Evolutionary conservation across 2,888 invertebrate species (phyloP).

Genomic region (Ectemnius continuus): DNA sequence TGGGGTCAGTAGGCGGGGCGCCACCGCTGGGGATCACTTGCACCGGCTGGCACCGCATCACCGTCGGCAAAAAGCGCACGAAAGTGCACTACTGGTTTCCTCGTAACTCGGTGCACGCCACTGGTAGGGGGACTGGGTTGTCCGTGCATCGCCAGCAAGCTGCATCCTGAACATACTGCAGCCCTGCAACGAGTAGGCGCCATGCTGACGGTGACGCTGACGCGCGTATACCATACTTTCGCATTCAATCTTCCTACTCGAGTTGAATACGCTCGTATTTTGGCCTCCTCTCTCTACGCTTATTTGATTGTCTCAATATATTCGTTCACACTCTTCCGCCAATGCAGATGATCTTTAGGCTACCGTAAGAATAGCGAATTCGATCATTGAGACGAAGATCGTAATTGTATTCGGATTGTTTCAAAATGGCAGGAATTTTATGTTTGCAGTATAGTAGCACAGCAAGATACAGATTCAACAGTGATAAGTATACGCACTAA

Average conservation of each 20-base stretch:
- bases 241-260: slow-evolving; percentile 25
- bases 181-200: slow-evolving; percentile 32
- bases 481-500: too few relatives aligned
- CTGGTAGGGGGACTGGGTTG: slow-evolving; percentile 22
- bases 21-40: slow-evolving; percentile 33
- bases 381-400: too few relatives aligned
- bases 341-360: too few relatives aligned
- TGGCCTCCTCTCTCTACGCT: neutral
- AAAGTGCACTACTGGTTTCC: slow-evolving; percentile 47
- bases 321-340: neutral
- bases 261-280: neutral
- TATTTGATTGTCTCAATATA: neutral
- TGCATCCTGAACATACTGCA: neutral
- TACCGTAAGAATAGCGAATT: too few relatives aligned
- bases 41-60: slow-evolving; percentile 55
- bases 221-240: slow-evolving; percentile 37
- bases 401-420: neutral
- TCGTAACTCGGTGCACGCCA: slow-evolving; percentile 12
- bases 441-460: too few relatives aligned
- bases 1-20: slow-evolving; percentile 58
- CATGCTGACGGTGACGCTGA: slow-evolving; percentile 47
- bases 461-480: too few relatives aligned
- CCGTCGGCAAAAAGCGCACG: slow-evolving; percentile 54
- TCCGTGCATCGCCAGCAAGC: slow-evolving; percentile 21
- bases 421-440: too few relatives aligned